A percentile compares a stretch with the other conserved stretches of the same genome.
phyloP scores from a whole-genome alignment of 2,888 invertebrate genomes.

The Megastigmus dorsalis region DNA sequence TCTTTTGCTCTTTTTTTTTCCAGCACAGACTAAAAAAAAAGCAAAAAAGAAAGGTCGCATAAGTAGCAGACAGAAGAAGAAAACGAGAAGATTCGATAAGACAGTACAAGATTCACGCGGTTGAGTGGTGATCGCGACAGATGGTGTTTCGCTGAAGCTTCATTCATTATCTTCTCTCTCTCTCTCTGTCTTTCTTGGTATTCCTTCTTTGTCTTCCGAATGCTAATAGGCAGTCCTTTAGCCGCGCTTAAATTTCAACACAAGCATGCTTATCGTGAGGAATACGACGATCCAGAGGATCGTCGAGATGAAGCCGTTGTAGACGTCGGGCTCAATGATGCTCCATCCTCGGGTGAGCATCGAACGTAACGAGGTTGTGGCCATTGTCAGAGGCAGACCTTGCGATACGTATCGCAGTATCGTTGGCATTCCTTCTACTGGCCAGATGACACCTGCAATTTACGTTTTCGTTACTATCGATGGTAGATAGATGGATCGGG shows the following conservation, averaged over 20 bases:
- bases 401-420: constrained; percentile 88
- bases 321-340: constrained; percentile 87
- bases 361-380: constrained; percentile 92
- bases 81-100: constrained; percentile 17
- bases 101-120: constrained; percentile 42
- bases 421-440: constrained; percentile 95
- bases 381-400: constrained; percentile 90
- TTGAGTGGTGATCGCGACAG: background rate
- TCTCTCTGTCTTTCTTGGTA: too few species aligned
- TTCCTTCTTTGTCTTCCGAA: constrained; percentile 13
- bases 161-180: too few species aligned
- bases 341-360: constrained; percentile 93
- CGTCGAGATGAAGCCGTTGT: constrained; percentile 90
- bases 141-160: constrained; percentile 23
- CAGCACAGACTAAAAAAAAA: constrained; percentile 20
- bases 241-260: constrained; percentile 87
- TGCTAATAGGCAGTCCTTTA: constrained; percentile 76
- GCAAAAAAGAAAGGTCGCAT: too few species aligned
- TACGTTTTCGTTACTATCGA: too few species aligned
- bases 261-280: constrained; percentile 86
- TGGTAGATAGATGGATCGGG: too few species aligned
- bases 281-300: constrained; percentile 90
- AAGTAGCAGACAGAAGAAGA: too few species aligned
- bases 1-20: constrained; percentile 31
- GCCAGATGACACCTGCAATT: constrained; percentile 92